These are phyloP conservation scores for Apis cerana DNA, from an alignment of 1,140 invertebrate species.

Conservation along the genomic window DNA sequence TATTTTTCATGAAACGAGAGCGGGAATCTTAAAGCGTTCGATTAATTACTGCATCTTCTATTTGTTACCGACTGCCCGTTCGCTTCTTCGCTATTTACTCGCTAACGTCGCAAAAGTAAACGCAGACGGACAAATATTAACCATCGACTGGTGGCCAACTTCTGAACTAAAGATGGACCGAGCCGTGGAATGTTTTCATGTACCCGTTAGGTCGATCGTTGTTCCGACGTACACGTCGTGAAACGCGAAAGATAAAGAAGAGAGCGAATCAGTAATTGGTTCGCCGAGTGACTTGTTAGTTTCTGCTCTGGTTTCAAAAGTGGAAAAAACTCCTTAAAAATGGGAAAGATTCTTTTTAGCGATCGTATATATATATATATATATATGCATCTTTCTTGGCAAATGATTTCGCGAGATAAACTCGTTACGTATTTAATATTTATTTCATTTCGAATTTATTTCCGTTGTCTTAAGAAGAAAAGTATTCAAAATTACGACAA, in stretches of 20 bases:
- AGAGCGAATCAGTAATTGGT: conserved; percentile 3
- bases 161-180: not conserved
- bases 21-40: not conserved
- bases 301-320: not conserved
- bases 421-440: too few species aligned
- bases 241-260: conserved; percentile 8
- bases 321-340: too few species aligned
- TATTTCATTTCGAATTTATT: too few species aligned
- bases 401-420: too few species aligned
- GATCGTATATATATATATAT: too few species aligned
- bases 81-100: conserved; percentile 8
- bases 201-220: not conserved
- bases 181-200: not conserved
- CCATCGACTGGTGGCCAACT: not conserved
- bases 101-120: conserved; percentile 11
- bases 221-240: not conserved
- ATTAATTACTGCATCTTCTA: conserved; percentile 1
- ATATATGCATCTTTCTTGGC: too few species aligned
- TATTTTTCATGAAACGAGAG: not conserved
- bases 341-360: too few species aligned
- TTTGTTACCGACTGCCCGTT: not conserved
- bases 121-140: conserved; percentile 1
- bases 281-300: not conserved
- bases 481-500: too few species aligned
- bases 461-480: too few species aligned